Conservation (phyloP, 2,113 vertebrate genomes). For the Microcebus lehilahytsara region DNA sequence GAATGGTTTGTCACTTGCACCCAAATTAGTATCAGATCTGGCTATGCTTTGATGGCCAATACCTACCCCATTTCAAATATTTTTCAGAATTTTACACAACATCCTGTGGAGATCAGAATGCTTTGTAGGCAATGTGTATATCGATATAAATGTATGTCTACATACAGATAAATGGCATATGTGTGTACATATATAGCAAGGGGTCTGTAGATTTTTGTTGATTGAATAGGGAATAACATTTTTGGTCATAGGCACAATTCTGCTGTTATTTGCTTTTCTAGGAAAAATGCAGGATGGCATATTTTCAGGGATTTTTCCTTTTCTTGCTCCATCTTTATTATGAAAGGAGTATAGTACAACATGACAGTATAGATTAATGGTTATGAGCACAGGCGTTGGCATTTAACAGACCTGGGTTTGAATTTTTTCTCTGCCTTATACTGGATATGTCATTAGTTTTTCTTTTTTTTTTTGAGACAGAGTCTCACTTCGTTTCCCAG, state of each 20-base stretch:
- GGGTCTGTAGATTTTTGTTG: not conserved
- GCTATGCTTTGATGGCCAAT: not conserved
- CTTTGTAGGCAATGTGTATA: not conserved
- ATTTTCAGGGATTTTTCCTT: not conserved
- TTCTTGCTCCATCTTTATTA: not conserved
- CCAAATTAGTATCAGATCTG: constrained; percentile 3
- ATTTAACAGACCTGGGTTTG: not conserved
- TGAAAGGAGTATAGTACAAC: not conserved
- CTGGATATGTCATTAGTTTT: not conserved
- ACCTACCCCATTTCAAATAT: not conserved
- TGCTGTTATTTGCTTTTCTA: not conserved
- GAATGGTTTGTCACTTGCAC: not conserved
- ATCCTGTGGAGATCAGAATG: not conserved
- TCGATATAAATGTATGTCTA: not conserved
- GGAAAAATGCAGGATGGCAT: not conserved
- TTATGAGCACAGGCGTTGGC: not conserved
- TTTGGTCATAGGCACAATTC: not conserved
- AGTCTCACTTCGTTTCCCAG: no score
- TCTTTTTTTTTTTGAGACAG: not conserved
- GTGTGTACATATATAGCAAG: not conserved
- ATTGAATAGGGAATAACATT: not conserved
- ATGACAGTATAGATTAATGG: not conserved
- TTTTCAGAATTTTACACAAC: constrained; percentile 11
- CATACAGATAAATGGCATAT: not conserved
- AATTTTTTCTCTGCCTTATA: not conserved